Evolutionary conservation across 2,113 vertebrate genomes (phyloP).

Genomic region (Mustela lutreola): DNA sequence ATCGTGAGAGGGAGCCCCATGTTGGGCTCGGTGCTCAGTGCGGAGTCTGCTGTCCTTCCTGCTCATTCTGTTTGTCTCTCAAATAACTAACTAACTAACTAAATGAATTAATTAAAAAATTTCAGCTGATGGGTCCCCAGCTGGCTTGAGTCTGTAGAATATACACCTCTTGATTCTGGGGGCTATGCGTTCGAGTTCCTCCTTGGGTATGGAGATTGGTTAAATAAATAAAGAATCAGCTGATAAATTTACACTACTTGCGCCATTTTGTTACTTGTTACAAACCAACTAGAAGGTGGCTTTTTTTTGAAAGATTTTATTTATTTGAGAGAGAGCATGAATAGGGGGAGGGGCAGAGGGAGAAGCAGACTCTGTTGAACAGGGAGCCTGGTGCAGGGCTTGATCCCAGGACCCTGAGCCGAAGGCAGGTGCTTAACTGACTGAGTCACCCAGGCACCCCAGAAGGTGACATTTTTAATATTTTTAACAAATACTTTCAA

Average conservation of each 20-base stretch:
- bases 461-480: background rate
- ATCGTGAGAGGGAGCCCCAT: background rate
- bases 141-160: background rate
- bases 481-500: constrained; percentile 42
- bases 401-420: background rate
- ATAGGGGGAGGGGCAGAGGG: background rate
- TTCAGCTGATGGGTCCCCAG: background rate
- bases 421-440: background rate
- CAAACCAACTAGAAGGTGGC: background rate
- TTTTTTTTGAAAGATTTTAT: background rate
- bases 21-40: background rate
- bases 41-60: background rate
- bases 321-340: background rate
- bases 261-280: background rate
- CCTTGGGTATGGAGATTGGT: background rate
- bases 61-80: background rate
- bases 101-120: background rate
- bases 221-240: background rate
- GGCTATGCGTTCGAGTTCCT: background rate
- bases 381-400: background rate
- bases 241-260: background rate
- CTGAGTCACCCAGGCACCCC: background rate
- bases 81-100: too few relatives aligned
- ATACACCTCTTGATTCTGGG: background rate
- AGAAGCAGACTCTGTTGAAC: background rate